phyloP scores from a whole-genome alignment of 2,113 vertebrate genomes.

The Psettodes erumei region DNA sequence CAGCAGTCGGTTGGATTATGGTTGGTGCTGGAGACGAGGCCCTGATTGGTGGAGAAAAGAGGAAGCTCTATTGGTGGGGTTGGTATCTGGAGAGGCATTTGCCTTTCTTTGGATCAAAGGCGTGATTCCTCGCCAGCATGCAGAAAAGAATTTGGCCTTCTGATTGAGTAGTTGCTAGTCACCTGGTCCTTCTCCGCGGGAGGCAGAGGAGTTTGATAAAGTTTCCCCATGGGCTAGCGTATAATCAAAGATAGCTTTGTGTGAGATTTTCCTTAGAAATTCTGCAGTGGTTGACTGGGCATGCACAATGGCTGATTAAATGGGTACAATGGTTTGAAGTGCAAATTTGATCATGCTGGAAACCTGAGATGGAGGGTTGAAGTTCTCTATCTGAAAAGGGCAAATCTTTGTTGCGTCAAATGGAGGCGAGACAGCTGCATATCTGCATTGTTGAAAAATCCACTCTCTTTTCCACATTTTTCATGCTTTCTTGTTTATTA shows the following conservation, averaged over 20 bases:
- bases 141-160: slow-evolving; percentile 69
- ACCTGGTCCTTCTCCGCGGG: slow-evolving; percentile 81
- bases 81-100: slow-evolving; percentile 58
- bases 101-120: slow-evolving; percentile 79
- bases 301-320: slow-evolving; percentile 87
- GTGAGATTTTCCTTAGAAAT: slow-evolving; percentile 80
- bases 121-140: slow-evolving; percentile 54
- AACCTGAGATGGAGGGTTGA: slow-evolving; percentile 75
- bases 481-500: background rate
- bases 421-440: slow-evolving; percentile 35
- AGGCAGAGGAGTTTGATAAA: slow-evolving; percentile 80
- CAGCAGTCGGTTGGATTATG: slow-evolving; percentile 56
- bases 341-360: slow-evolving; percentile 85
- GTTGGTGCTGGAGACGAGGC: slow-evolving; percentile 49
- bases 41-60: slow-evolving; percentile 68
- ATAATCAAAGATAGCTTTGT: slow-evolving; percentile 88
- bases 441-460: background rate
- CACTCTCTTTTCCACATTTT: background rate
- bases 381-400: slow-evolving; percentile 80
- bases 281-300: slow-evolving; percentile 82
- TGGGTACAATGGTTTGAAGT: slow-evolving; percentile 86
- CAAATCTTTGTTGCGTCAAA: slow-evolving; percentile 59
- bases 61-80: slow-evolving; percentile 62
- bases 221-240: slow-evolving; percentile 80
- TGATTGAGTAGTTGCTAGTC: slow-evolving; percentile 71